Base-by-base conservation (phyloP, 2,797 vertebrate species). In the Bufotes viridis region DNA sequence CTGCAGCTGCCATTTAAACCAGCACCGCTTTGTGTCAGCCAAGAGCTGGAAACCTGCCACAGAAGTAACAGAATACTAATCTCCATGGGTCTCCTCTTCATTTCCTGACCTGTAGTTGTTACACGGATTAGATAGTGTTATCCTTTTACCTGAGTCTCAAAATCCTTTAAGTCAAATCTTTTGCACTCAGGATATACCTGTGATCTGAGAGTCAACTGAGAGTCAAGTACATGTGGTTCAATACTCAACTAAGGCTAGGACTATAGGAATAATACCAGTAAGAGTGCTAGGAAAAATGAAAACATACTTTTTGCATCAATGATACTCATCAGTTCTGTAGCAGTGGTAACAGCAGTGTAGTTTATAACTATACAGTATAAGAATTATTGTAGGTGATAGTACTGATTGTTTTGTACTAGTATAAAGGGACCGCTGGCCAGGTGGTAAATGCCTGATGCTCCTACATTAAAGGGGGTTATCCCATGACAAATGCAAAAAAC, bases 1-100 rank as follows among this genome's bases (percentile, higher is more conserved):
- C 57, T 87, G 80, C 69, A 90, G 49, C 88, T 87, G 88, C 18
- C 67, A 85, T 61, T 83, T 90, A 90, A 90, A 91, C 91, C 80
- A 86, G 60, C 13, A 88, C 67, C 12, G 51, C 6, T 14, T 90
- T 90, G 88, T 86, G 90, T 90, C 82, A 80, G 78, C 84, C 92
- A 90, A 90, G 75, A 26, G 49, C 81, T 61, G 3, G 0, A 84
- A 90, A 78, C 83, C 86, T 79, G 80, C 20, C 86, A 76, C 82
- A 10, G 7, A 89, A 81, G 51, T 88, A 88, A 90, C 84, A 88
- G 69, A 65, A 67, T 14, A 86, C 83, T 80, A 26, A 67, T 82
- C 29, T 17, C 55, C 26, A 85, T 89, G 79, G 90, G 78, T 75
- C 6, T 88, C 81, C 91, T 84, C 74, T 70, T 74, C 15, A 57